Conservation (phyloP, 1,140 invertebrate genomes). For the Subanguina moxae region DNA sequence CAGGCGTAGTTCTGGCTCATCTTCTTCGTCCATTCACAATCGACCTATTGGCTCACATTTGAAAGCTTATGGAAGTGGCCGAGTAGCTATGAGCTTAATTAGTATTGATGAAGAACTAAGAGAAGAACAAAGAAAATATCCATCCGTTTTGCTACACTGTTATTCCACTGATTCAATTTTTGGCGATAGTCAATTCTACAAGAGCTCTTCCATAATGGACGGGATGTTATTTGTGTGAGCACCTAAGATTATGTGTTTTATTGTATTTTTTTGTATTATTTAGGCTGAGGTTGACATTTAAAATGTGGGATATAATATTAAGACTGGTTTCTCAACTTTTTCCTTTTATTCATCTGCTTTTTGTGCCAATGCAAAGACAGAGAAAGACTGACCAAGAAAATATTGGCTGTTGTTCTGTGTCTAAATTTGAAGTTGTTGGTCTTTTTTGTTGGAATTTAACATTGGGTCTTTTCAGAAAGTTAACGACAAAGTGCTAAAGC, state of each 20-base stretch:
- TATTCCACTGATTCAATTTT: conserved; percentile 4
- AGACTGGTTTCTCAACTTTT: conserved; percentile 7
- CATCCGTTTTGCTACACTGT: neutral
- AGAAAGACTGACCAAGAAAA: conserved; percentile 20
- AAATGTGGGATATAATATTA: conserved; percentile 8
- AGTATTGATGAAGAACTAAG: conserved; percentile 15
- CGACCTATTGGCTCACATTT: conserved; percentile 28
- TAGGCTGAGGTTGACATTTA: neutral
- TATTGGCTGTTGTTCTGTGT: neutral
- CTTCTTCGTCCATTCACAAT: neutral
- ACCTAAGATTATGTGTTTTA: neutral
- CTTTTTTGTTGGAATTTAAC: neutral
- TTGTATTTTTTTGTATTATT: neutral
- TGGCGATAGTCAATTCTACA: neutral
- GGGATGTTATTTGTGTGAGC: neutral
- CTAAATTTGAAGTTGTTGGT: neutral
- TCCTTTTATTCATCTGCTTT: conserved; percentile 9
- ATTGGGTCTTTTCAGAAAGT: conserved; percentile 13
- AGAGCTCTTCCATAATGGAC: neutral
- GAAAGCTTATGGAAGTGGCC: conserved; percentile 29
- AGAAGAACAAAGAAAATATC: neutral
- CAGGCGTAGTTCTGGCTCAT: conserved; percentile 16
- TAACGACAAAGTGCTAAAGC: conserved; percentile 18
- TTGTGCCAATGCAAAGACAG: neutral
- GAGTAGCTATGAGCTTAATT: conserved; percentile 12